Conservation (phyloP, 2,888 invertebrate species). For the Himalopsyche anomala region DNA sequence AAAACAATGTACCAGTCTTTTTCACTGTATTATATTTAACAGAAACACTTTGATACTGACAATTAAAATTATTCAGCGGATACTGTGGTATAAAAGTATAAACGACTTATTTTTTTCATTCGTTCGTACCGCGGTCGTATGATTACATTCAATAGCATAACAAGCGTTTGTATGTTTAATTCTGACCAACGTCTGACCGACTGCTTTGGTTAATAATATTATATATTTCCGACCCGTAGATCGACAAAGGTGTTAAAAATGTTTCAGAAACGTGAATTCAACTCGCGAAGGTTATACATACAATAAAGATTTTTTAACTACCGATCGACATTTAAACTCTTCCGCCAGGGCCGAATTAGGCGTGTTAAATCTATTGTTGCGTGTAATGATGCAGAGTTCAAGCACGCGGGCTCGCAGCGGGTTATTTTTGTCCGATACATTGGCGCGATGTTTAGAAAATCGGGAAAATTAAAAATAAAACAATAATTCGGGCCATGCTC, state of each 20-base stretch:
- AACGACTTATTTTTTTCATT: too few relatives aligned
- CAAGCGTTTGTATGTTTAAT: too few relatives aligned
- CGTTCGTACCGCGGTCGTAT: too few relatives aligned
- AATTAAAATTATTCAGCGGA: too few relatives aligned
- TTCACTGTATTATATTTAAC: too few relatives aligned
- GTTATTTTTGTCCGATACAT: slow-evolving; percentile 17
- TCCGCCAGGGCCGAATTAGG: slow-evolving; percentile 42
- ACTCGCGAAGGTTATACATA: slow-evolving; percentile 17
- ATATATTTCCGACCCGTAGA: too few relatives aligned
- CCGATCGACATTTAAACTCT: slow-evolving; percentile 43
- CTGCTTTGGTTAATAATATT: too few relatives aligned
- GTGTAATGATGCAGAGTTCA: slow-evolving; percentile 35
- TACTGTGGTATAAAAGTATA: too few relatives aligned
- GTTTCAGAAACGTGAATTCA: slow-evolving; percentile 16
- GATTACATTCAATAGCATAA: too few relatives aligned
- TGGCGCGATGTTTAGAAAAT: slow-evolving; percentile 37
- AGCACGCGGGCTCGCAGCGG: slow-evolving; percentile 32
- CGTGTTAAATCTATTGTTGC: slow-evolving; percentile 40
- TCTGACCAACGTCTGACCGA: too few relatives aligned
- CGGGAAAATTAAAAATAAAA: slow-evolving; percentile 37
- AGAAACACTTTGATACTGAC: too few relatives aligned
- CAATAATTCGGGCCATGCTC: slow-evolving; percentile 14
- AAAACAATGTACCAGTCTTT: too few relatives aligned
- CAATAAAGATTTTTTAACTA: slow-evolving; percentile 42
- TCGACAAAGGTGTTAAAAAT: not conserved